These are phyloP conservation scores for Apodemia zela DNA, from an alignment of 2,888 invertebrate species.

Conservation along the genomic window DNA sequence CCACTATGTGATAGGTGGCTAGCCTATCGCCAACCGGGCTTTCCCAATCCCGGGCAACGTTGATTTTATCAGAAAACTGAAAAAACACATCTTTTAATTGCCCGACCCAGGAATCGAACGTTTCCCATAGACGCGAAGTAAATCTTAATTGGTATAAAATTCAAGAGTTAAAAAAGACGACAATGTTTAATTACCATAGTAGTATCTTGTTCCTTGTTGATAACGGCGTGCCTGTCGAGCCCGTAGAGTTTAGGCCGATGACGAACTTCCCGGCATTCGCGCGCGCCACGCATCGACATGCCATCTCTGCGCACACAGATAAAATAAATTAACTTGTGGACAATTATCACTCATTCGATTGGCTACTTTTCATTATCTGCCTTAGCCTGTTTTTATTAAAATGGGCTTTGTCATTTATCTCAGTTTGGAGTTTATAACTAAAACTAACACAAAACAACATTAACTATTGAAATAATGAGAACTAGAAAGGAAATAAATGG, in stretches of 20 bases:
- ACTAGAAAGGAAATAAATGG: slow-evolving; percentile 21
- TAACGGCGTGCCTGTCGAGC: slow-evolving; percentile 63
- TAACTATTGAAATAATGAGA: slow-evolving; percentile 15
- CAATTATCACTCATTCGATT: not conserved
- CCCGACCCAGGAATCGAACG: too few relatives aligned
- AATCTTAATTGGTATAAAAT: too few relatives aligned
- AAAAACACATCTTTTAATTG: too few relatives aligned
- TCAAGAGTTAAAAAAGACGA: not conserved
- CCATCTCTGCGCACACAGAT: slow-evolving; percentile 51
- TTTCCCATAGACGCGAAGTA: too few relatives aligned
- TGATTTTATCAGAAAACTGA: too few relatives aligned
- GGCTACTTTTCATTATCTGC: not conserved
- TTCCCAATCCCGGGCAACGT: too few relatives aligned
- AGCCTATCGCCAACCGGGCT: too few relatives aligned
- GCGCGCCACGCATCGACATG: slow-evolving; percentile 53
- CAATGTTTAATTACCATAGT: slow-evolving; percentile 52
- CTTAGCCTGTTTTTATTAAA: not conserved
- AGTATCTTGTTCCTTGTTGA: slow-evolving; percentile 70
- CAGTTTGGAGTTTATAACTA: not conserved
- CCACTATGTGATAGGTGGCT: too few relatives aligned
- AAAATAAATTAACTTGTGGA: not conserved
- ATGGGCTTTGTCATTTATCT: not conserved
- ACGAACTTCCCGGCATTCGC: slow-evolving; percentile 55
- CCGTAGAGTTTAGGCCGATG: slow-evolving; percentile 59
- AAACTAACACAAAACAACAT: slow-evolving; percentile 18